These are phyloP conservation scores for Phaethon lepturus DNA, from an alignment of 2,113 vertebrate species.

Conservation along the genomic window DNA sequence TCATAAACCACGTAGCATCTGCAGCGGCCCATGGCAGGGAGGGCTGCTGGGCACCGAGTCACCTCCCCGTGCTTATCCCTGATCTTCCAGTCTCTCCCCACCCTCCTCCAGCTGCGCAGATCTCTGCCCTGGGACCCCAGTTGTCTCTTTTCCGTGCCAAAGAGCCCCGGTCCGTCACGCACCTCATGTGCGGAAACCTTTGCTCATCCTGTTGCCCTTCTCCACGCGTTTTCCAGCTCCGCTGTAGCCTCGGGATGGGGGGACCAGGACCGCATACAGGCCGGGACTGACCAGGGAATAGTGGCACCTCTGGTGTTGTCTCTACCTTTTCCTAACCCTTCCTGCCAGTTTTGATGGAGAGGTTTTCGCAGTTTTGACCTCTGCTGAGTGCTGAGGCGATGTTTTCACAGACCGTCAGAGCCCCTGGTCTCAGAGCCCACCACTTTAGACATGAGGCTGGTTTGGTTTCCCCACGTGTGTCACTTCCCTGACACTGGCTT, in stretches of 20 bases:
- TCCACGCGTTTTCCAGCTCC: neutral
- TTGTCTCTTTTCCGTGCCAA: neutral
- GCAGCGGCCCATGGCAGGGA: neutral
- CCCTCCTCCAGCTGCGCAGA: neutral
- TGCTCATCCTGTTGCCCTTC: neutral
- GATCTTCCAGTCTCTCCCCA: neutral
- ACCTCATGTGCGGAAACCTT: neutral
- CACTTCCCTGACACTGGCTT: neutral
- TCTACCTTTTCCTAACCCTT: neutral
- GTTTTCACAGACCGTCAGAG: neutral
- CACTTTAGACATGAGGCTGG: neutral
- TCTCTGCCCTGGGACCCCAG: neutral
- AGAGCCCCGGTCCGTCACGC: neutral
- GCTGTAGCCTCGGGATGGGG: neutral
- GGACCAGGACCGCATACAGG: neutral
- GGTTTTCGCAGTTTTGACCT: neutral
- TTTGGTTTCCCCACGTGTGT: neutral
- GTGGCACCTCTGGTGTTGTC: neutral
- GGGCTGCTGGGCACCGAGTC: neutral
- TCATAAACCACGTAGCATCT: neutral
- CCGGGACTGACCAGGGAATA: neutral
- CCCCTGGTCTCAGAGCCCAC: neutral
- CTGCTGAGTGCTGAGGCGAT: neutral
- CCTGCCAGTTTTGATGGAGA: neutral
- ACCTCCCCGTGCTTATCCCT: neutral